Evolutionary conservation across 1,140 invertebrate species (phyloP), one percentile per base, ranked within the genome.

Genomic region (Megathymus violae): DNA sequence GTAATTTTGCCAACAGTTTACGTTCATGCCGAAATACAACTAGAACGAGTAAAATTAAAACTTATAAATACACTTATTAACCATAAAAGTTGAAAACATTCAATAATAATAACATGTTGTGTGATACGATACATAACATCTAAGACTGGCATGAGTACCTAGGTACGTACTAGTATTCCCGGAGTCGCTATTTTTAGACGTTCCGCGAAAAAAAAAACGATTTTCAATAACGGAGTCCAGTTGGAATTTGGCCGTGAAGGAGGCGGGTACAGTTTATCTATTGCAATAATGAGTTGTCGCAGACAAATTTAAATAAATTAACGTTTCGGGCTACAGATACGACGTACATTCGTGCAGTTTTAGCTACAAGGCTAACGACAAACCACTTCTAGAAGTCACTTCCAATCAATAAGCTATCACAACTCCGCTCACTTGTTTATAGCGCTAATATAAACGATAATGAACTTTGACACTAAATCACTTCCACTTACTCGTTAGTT

Each of bases 271-370:
- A 64, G 62, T 77, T 74, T 71, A 70, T 69, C 71, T 82, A 78
- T 77, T 71, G 71, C 74, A 65, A 67, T 73, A 74, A 59, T 59
- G 27, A 69, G 63, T 70, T 72, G 71, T 80, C 68, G 69, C 69
- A 62, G 71, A 74, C 73, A 73, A 68, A 85, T 84, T 85, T 77
- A 71, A 82, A 86, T 82, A 77, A 69, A 78, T 75, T 78, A 76
- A 67, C 58, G 66, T 61, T 71, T 72, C 46, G 51, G 51, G 62
- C 54, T 67, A 61, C 68, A 74, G 76, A 78, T 80, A 81, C 62
- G 69, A 9, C 25, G 69, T 69, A 78, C 75, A 80, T 82, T 83
- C 62, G 62, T 65, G 54, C 60, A 67, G 31, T 56, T 63, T 50
- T 72, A 46, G 41, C 47, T 56, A 74, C 84, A 88, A 88, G 85